These are phyloP conservation scores for Thomomys bottae DNA, from an alignment of 2,113 vertebrate species.

Conservation along the genomic window DNA sequence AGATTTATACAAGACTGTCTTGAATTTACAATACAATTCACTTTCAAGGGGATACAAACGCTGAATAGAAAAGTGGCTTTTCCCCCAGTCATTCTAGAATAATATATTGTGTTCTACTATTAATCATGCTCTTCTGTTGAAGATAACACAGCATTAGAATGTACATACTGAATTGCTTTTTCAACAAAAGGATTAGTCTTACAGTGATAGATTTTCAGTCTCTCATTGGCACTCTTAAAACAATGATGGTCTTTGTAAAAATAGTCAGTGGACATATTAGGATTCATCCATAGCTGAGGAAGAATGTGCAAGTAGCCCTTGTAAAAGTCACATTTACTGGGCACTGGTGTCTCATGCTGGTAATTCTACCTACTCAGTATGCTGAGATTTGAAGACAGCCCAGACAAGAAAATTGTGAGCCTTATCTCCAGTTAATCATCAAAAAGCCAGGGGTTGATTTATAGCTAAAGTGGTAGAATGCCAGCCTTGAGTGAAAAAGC, in stretches of 20 bases:
- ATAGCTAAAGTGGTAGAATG: too few species aligned
- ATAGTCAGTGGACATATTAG: neutral
- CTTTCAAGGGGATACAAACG: conserved; percentile 66
- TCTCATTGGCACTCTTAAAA: neutral
- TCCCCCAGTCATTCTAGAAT: neutral
- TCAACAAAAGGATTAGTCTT: conserved; percentile 49
- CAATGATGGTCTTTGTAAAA: neutral
- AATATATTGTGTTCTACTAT: conserved; percentile 64
- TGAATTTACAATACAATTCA: conserved; percentile 75
- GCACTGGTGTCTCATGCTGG: too few species aligned
- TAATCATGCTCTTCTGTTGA: conserved; percentile 70
- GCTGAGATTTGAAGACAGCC: too few species aligned
- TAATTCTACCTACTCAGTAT: too few species aligned
- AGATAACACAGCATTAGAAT: conserved; percentile 56
- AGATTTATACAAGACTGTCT: conserved; percentile 71
- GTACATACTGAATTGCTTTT: conserved; percentile 43
- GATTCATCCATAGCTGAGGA: neutral
- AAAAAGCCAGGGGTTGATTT: too few species aligned
- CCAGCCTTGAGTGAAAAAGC: too few species aligned
- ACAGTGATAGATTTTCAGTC: conserved; percentile 21
- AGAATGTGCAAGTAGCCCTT: neutral
- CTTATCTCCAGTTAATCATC: too few species aligned
- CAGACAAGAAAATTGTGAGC: too few species aligned
- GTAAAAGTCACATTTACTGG: neutral
- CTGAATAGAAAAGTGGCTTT: conserved; percentile 66